Conservation (phyloP, 2,797 vertebrate species). For the Botia almorhae region DNA sequence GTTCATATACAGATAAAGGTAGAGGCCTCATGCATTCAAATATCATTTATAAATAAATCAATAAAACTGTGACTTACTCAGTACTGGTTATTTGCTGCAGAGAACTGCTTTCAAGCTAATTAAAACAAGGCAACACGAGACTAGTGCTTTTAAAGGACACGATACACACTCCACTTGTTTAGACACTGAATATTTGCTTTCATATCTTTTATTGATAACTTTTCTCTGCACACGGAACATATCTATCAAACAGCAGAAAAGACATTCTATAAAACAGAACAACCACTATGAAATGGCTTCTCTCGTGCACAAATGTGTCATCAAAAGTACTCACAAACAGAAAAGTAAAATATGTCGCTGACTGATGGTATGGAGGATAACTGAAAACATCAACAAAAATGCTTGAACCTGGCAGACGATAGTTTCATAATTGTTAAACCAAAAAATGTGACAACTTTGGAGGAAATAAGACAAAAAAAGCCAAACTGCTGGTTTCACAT, state of each 20-base stretch:
- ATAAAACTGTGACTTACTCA: too few relatives aligned
- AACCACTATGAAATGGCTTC: conserved; percentile 78
- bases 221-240: conserved; percentile 61
- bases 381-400: conserved; percentile 38
- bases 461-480: too few relatives aligned
- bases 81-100: too few relatives aligned
- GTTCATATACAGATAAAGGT: too few relatives aligned
- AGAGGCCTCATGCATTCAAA: too few relatives aligned
- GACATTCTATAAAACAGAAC: conserved; percentile 79
- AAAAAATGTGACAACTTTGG: background rate
- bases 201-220: conserved; percentile 1
- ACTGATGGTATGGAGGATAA: conserved; percentile 69
- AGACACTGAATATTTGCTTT: background rate
- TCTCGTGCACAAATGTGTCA: conserved; percentile 82
- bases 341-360: conserved; percentile 60
- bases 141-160: background rate
- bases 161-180: background rate
- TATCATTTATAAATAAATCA: too few relatives aligned
- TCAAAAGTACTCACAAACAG: conserved; percentile 72
- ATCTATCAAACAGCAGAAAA: conserved; percentile 82
- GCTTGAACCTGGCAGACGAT: background rate
- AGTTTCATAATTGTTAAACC: background rate
- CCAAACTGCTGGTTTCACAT: background rate
- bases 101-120: background rate
- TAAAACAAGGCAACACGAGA: background rate